Evolutionary conservation across 2,113 vertebrate species (phyloP), one percentile per base, ranked within the genome.

Genomic region (Penelope pileata): DNA sequence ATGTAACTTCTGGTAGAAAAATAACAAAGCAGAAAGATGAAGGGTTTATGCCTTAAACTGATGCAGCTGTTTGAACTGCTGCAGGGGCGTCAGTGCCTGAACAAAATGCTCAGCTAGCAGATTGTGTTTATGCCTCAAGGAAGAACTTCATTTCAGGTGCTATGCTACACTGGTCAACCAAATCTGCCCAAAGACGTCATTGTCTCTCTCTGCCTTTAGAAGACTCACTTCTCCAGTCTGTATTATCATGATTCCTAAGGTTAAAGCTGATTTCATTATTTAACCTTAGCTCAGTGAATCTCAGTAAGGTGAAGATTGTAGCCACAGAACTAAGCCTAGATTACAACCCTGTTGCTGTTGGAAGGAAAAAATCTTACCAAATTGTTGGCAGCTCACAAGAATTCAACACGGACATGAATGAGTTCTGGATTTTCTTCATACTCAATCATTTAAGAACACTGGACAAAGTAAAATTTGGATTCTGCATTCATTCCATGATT

Each of bases 361-460:
- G 90, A 84, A 97, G 75, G 42, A 91, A 66, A 90, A 73, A 72
- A 56, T 66, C 50, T 75, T 93, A 93, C n/a, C 6, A 1, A 43
- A 94, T 76, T 82, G 16, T 66, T 90, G 97, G 90, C 64, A 78
- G 47, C 36, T 69, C 73, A 12, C 38, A 96, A 48, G 59, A 97
- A 93, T 97, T 98, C 82, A 77, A 62, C 50, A 94, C 90, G 4
- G 69, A 95, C 53, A 50, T 22, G 27, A 86, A 51, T 92, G 72
- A 94, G 62, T n/a, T 89, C 73, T 56, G 7, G 7, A 50, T 83
- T 83, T 74, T 48, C 76, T 79, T 88, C 79, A 51, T 78, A 58
- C 34, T 91, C 19, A 45, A 45, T 74, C 48, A 36, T 76, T 90
- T 94, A 82, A 89, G 47, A 32, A 76, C 23, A 67, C 42, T 85